Evolutionary conservation across 92 coral and sea anemone genomes (phyloP).

Genomic region (Porites lobata): DNA sequence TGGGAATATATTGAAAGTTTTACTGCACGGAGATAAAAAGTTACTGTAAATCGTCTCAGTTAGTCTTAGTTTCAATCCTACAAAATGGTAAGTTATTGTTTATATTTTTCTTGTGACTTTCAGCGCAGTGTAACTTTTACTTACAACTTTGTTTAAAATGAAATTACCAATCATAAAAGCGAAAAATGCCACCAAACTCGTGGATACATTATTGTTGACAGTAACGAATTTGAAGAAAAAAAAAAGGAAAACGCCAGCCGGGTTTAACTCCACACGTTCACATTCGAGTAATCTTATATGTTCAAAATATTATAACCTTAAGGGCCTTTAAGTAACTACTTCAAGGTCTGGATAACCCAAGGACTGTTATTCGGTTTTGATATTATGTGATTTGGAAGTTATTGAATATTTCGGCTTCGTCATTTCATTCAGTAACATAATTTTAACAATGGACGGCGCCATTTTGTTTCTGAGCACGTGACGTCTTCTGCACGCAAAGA

Average conservation of each 20-base stretch:
- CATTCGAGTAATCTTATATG: too few relatives aligned
- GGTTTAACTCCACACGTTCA: too few relatives aligned
- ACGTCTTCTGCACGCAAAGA: background rate
- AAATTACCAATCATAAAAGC: background rate
- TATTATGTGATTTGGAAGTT: too few relatives aligned
- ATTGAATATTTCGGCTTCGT: too few relatives aligned
- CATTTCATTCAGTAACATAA: too few relatives aligned
- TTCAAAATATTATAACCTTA: too few relatives aligned
- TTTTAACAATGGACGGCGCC: constrained; percentile 1
- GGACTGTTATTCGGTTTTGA: too few relatives aligned
- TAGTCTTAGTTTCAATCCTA: background rate
- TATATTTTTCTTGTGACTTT: background rate
- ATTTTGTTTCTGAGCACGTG: background rate
- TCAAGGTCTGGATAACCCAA: too few relatives aligned
- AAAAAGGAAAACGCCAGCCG: too few relatives aligned
- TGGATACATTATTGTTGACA: background rate
- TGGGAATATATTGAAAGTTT: background rate
- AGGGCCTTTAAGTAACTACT: too few relatives aligned
- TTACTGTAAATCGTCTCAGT: background rate
- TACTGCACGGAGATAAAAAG: background rate
- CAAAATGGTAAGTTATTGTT: constrained; percentile 17
- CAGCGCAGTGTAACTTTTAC: background rate
- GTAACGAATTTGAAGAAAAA: too few relatives aligned
- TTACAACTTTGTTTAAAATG: constrained; percentile 7
- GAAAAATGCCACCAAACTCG: background rate